phyloP scores from a whole-genome alignment of 1,140 invertebrate species.

The Diploscapter pachys region DNA sequence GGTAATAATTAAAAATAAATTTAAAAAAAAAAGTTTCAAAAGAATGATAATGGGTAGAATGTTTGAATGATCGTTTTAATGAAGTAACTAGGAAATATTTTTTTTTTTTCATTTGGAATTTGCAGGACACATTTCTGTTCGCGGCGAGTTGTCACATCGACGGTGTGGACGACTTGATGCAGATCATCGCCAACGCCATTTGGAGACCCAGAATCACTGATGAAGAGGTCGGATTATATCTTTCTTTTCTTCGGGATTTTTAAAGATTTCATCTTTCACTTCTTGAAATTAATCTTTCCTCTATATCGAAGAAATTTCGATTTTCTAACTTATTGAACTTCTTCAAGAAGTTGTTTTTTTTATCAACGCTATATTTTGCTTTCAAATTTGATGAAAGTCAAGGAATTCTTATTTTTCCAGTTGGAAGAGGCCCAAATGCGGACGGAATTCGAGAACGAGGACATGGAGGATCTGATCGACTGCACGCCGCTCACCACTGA shows the following conservation, averaged over 20 bases:
- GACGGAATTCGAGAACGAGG: conserved; percentile 86
- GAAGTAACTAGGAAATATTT: not conserved
- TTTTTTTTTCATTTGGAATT: not conserved
- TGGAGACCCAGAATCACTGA: conserved; percentile 76
- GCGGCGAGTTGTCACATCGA: conserved; percentile 83
- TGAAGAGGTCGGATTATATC: conserved; percentile 70
- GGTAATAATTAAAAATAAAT: not conserved
- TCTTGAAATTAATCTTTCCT: too few species aligned
- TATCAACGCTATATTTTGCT: too few species aligned
- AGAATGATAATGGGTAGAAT: too few species aligned
- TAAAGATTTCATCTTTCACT: conserved; percentile 10
- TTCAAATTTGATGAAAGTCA: too few species aligned
- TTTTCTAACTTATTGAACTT: too few species aligned
- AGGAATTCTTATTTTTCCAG: conserved; percentile 57
- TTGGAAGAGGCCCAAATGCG: conserved; percentile 70
- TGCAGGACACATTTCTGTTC: conserved; percentile 86
- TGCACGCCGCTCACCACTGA: conserved; percentile 89
- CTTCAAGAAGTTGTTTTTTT: too few species aligned
- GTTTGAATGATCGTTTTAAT: too few species aligned
- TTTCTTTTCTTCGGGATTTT: conserved; percentile 7
- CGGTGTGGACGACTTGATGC: conserved; percentile 78
- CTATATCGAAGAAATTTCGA: too few species aligned
- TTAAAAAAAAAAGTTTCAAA: too few species aligned
- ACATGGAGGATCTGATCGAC: conserved; percentile 82
- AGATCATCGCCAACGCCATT: conserved; percentile 84